Conservation (phyloP, 2,797 vertebrate genomes). For the Atherinosoma microstoma region DNA sequence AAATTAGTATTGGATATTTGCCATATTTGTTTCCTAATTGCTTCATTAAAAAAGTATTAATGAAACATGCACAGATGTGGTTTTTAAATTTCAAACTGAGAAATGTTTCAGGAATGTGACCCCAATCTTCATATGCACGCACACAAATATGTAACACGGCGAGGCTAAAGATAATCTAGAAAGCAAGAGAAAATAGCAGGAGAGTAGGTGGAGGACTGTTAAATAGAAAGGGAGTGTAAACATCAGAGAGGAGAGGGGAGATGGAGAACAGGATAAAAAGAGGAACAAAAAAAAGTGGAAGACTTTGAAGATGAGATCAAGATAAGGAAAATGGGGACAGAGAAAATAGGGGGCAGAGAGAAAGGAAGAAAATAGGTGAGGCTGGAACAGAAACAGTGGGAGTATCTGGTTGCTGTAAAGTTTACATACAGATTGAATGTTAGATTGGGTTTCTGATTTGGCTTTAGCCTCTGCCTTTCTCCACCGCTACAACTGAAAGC, state of each 20-base stretch:
- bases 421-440: slow-evolving; percentile 58
- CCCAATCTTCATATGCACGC: slow-evolving; percentile 23
- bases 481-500: slow-evolving; percentile 57
- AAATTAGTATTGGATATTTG: slow-evolving; percentile 4
- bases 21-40: not conserved
- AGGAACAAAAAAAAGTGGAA: slow-evolving; percentile 19
- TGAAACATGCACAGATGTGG: slow-evolving; percentile 7
- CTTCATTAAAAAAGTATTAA: slow-evolving; percentile 8
- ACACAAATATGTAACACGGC: slow-evolving; percentile 1
- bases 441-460: slow-evolving; percentile 60
- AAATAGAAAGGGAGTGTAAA: slow-evolving; percentile 30
- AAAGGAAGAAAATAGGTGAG: slow-evolving; percentile 1
- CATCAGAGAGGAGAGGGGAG: slow-evolving; percentile 43
- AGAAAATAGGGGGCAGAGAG: slow-evolving; percentile 2
- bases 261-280: slow-evolving; percentile 43
- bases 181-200: slow-evolving; percentile 30
- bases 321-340: slow-evolving; percentile 38
- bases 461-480: slow-evolving; percentile 42
- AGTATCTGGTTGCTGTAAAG: slow-evolving; percentile 56
- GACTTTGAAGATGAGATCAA: slow-evolving; percentile 46
- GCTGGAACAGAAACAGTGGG: slow-evolving; percentile 40
- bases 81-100: slow-evolving; percentile 31
- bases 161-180: slow-evolving; percentile 36
- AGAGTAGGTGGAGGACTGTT: slow-evolving; percentile 15
- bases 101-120: slow-evolving; percentile 34